Percentiles rank a stretch among this genome's conserved stretches.
Conservation (phyloP, 2,888 invertebrate genomes). For the Callimorpha dominula region DNA sequence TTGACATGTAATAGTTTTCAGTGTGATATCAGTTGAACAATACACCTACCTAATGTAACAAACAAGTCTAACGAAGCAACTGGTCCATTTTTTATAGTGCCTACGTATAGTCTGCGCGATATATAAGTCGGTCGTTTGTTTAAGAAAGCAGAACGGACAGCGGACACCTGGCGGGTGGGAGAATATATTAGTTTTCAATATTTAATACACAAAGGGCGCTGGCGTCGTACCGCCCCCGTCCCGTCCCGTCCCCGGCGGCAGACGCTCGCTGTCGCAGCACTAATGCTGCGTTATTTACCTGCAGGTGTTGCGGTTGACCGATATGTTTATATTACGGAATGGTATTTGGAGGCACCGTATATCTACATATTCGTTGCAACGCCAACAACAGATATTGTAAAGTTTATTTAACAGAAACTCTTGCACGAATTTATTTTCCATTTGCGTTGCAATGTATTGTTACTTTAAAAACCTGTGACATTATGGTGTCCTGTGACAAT, state of each 20-base stretch:
- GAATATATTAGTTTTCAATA: slow-evolving; percentile 54
- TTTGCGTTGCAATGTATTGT: neutral
- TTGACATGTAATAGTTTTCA: no score
- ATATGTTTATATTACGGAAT: slow-evolving; percentile 34
- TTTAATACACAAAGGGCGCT: slow-evolving; percentile 49
- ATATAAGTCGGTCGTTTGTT: slow-evolving; percentile 38
- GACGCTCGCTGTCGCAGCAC: slow-evolving; percentile 50
- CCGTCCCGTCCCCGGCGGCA: slow-evolving; percentile 39
- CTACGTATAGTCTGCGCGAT: slow-evolving; percentile 28
- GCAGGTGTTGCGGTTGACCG: slow-evolving; percentile 25
- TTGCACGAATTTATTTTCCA: neutral
- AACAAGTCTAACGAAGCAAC: neutral
- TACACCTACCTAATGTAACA: neutral
- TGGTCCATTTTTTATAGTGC: slow-evolving; percentile 29
- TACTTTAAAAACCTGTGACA: neutral
- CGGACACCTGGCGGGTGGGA: slow-evolving; percentile 24
- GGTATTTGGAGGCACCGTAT: slow-evolving; percentile 3
- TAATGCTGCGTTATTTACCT: slow-evolving; percentile 17
- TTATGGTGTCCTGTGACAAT: no score
- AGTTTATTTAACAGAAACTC: neutral
- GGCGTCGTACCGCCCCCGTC: slow-evolving; percentile 24
- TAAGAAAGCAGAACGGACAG: slow-evolving; percentile 35
- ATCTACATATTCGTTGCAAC: slow-evolving; percentile 5
- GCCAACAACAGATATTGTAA: neutral
- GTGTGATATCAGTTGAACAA: no score